Conservation (phyloP, 2,888 invertebrate species). For the Hirtodrosophila histrioides region DNA sequence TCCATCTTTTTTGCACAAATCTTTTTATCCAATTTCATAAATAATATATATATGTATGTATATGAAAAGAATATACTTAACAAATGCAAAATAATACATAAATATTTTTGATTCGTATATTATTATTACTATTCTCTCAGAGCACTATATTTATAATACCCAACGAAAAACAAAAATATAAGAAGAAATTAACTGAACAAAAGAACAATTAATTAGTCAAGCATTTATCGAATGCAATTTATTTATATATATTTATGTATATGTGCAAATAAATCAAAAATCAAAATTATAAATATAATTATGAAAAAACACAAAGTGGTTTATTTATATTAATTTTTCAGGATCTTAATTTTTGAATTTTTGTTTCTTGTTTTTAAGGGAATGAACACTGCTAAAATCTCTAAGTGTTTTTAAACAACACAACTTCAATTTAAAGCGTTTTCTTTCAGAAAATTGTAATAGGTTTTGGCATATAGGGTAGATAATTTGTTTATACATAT, state of each 20-base stretch:
- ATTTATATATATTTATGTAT: slow-evolving; percentile 20
- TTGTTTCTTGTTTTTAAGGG: slow-evolving; percentile 3
- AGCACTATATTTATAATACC: slow-evolving; percentile 47
- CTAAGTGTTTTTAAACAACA: neutral
- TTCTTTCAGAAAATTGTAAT: no score
- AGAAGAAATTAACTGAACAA: neutral
- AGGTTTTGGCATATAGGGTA: no score
- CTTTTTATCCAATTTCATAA: slow-evolving; percentile 22
- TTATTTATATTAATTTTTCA: no score
- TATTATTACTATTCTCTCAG: slow-evolving; percentile 27
- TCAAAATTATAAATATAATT: slow-evolving; percentile 29
- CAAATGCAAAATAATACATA: slow-evolving; percentile 11
- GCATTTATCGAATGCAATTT: slow-evolving; percentile 44
- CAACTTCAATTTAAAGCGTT: no score
- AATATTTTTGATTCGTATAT: slow-evolving; percentile 51
- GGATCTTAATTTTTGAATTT: no score
- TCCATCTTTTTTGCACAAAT: slow-evolving; percentile 30
- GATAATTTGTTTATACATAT: no score
- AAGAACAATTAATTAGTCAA: slow-evolving; percentile 27
- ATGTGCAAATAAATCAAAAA: slow-evolving; percentile 37
- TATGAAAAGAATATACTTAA: slow-evolving; percentile 19
- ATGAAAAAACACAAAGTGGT: slow-evolving; percentile 5
- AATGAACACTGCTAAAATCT: slow-evolving; percentile 6
- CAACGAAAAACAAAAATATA: slow-evolving; percentile 1
- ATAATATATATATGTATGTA: neutral